Evolutionary conservation across 2,113 vertebrate genomes (phyloP), one percentile per base, ranked within the genome.

Genomic region (Ammodytes dubius): DNA sequence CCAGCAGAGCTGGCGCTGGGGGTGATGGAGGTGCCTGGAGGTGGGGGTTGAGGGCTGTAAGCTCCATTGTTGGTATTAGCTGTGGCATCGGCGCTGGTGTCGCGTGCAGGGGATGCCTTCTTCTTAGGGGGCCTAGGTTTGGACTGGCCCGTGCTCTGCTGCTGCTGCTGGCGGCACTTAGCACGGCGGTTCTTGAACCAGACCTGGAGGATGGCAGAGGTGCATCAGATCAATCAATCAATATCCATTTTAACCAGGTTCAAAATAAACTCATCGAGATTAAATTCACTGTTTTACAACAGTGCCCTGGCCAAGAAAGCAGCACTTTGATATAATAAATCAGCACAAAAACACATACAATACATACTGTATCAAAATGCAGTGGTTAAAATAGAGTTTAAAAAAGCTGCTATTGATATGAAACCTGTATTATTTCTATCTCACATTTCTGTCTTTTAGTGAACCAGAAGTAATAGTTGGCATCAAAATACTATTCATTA

Each of bases 151-250:
- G 93, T 96, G 91, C 95, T 96, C 87, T 96, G 96, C 86, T 96
- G 96, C 89, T 96, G 95, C 82, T 97, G 95, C 81, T 96, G 96
- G 15, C 96, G 96, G 73, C 96, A 97, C 75, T 97, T 97, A 54
- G 96, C 96, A 7, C 96, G 95, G 0, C 96, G 95, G 89, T 97
- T 96, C 87, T 96, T 97, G 79, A 97, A 97, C 96, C 96, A 97
- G 1, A 96, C 96, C 95, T 97, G 84, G 40, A 53, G 60, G 52
- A 64, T 7, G 37, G 13, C 2, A 66, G n/a, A 27, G 58, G 8
- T 11, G 56, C 13, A 46, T 49, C 19, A 63, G 37, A 54, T 13
- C n/a, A 11, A 17, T 61, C 7, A 17, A 39, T n/a, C 27, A 27
- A 27, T 27, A 27, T 27, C 27, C 27, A 27, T 27, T 27, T 27